Percentiles rank a stretch among this genome's conserved stretches.
Evolutionary conservation across 2,888 invertebrate genomes (phyloP).

Genomic region (Amphipyra berbera): DNA sequence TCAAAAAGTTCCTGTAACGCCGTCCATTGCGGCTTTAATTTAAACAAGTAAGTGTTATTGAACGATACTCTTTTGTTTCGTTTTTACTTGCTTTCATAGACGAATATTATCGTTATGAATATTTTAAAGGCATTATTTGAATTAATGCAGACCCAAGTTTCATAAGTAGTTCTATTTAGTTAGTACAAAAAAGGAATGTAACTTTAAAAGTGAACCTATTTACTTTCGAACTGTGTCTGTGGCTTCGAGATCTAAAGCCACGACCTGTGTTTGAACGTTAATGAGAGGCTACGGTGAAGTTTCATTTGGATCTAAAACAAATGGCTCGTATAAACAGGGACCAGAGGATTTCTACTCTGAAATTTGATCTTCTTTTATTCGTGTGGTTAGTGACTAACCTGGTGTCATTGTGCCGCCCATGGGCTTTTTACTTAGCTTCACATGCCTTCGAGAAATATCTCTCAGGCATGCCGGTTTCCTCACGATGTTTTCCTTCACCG

Average conservation of each 20-base stretch:
- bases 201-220: constrained; percentile 1
- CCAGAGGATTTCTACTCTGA: no score
- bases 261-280: constrained; percentile 5
- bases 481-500: no score
- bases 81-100: not conserved
- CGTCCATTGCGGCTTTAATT: constrained; percentile 80
- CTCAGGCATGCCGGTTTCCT: no score
- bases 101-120: constrained; percentile 12
- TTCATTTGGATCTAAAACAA: no score
- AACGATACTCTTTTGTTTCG: constrained; percentile 23
- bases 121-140: constrained; percentile 4
- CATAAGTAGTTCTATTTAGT: no score
- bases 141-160: not conserved
- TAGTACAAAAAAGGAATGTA: no score
- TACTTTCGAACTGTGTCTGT: constrained; percentile 7
- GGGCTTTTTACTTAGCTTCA: no score
- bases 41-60: constrained; percentile 78
- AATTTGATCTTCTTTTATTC: no score
- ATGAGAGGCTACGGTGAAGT: constrained; percentile 10
- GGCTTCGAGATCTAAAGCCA: constrained; percentile 25
- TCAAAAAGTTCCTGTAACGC: constrained; percentile 83
- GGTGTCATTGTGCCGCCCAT: no score
- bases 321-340: no score
- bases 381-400: no score
- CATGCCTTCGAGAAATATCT: no score